Evolutionary conservation across 2,888 invertebrate genomes (phyloP), one percentile per base, ranked within the genome.

Genomic region (Molanna angustata): DNA sequence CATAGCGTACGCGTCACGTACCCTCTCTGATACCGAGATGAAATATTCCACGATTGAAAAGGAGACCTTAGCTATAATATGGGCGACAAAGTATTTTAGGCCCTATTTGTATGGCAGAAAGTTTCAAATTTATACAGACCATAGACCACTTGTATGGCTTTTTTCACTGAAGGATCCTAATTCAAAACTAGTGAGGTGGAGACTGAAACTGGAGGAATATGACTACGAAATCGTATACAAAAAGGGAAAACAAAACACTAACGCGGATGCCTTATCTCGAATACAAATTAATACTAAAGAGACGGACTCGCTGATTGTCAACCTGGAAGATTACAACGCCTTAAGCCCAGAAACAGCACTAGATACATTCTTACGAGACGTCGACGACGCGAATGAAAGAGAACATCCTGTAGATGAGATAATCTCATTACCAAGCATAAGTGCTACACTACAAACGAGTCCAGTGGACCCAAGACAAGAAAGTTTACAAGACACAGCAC

Each of bases 121-220:
- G 27, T 35, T 35, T 13, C 4, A 6, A 13, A 14, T 35, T 11
- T 4, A 9, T 11, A 35, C 35, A 9, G 35, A 35, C n/a, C 35
- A 35, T 14, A 6, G 14, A 11, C 35, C 35, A 35, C n/a, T 35
- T 9, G 14, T n/a, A 35, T 35, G 35, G 35, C 14, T 35, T 9
- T 11, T 11, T 13, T n/a, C 9, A 9, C 4, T 35, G n/a, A 35
- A 35, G 14, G 35, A 35, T 11, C 35, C 35, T 11, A 35, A 14
- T 35, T 35, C 35, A 6, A 35, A 14, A 35, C n/a, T 35, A 35
- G 35, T 35, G n/a, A 35, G 35, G n/a, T 35, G 35, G 35, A 35
- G 14, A 27, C 27, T 27, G 11, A 27, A 11, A 27, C 11, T 27
- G 11, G 6, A 7, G 11, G 27, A 27, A 27, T 35, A 35, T 13